Evolutionary conservation across 2,888 invertebrate species (phyloP), one percentile per base, ranked within the genome.

Genomic region (Tridacna crocea): DNA sequence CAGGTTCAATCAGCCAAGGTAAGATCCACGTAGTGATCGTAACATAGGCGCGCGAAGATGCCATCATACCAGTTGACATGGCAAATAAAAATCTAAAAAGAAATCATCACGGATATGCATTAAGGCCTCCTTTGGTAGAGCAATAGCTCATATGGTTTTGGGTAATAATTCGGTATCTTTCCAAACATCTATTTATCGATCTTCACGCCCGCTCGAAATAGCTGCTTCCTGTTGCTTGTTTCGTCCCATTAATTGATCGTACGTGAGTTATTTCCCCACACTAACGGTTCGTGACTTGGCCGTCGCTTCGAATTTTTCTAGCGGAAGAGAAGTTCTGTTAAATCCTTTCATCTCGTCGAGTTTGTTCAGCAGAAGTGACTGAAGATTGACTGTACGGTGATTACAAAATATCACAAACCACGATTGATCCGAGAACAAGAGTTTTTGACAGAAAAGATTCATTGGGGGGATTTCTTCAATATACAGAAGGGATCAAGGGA

Each of bases 311-410:
- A 46, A 65, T 77, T 60, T 72, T 63, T 46, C 24, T 68, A 51
- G 75, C 80, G 79, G 80, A 80, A 84, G 36, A 72, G 73, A 61
- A 17, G 80, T 68, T 76, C 80, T 76, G 84, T 81, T 80, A 66
- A 72, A 84, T 80, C 81, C 75, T 80, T 79, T 81, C 84, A 81
- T 72, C 73, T 74, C 84, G 76, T 81, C 84, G 73, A 80, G 24
- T 84, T 79, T 79, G 48, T n/a, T 81, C 78, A 80, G 75, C 80
- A 60, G 68, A 72, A n/a, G 66, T 73, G 84, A 66, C 24, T 77
- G 48, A 75, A 66, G 66, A 66, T 66, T 66, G 66, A 66, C 66
- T 66, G 36, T 26, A 15, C 66, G 6, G 66, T 66, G 66, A 66
- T 66, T 66, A 66, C 66, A 66, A 66, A 66, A 66, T 70, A 51